Evolutionary conservation across 1,140 invertebrate genomes (phyloP), one percentile per base, ranked within the genome.

Genomic region (Xylocopa sonorina): DNA sequence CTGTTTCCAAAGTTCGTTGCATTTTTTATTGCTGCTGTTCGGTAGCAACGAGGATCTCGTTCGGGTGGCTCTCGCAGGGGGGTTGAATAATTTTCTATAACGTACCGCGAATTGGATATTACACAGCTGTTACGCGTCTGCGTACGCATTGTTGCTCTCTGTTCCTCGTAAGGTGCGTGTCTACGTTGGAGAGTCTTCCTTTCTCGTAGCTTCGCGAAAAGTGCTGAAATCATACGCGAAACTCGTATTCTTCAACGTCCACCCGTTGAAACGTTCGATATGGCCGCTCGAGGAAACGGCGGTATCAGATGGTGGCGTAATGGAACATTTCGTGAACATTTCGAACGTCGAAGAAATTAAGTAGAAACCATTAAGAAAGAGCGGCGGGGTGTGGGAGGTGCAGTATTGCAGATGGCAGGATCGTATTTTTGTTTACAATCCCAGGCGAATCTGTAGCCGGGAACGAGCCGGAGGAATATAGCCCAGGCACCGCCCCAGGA

Each of bases 341-440:
- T 43, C 38, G 60, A 62, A 62, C 32, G 27, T 18, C 7, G n/a
- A 67, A n/a, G 18, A 4, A 34, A 67, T 41, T 67, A 50, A 67
- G 29, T 50, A 51, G 3, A 58, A 21, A 29, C 43, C 46, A 32
- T 64, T 66, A 38, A 29, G 46, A 62, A 66, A 34, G 29, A 24
- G 14, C 29, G 14, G 34, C 21, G 43, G 18, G n/a, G 27, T 72
- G 32, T 14, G 2, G n/a, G 9, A 9, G 2, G n/a, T 24, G 18
- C 18, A 32, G 29, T 38, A 24, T 69, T 67, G 48, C 82, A 79
- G 80, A 68, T 76, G 84, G 72, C 64, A 75, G 57, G 84, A 68
- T 85, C 83, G 71, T 82, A 86, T 86, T 83, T 86, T 86, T 85
- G 80, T 85, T 85, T 85, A 86, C 80, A 85, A 74, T 85, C 83